Evolutionary conservation across 2,888 invertebrate genomes (phyloP), one percentile per base, ranked within the genome.

Genomic region (Drosophila tanythrix): DNA sequence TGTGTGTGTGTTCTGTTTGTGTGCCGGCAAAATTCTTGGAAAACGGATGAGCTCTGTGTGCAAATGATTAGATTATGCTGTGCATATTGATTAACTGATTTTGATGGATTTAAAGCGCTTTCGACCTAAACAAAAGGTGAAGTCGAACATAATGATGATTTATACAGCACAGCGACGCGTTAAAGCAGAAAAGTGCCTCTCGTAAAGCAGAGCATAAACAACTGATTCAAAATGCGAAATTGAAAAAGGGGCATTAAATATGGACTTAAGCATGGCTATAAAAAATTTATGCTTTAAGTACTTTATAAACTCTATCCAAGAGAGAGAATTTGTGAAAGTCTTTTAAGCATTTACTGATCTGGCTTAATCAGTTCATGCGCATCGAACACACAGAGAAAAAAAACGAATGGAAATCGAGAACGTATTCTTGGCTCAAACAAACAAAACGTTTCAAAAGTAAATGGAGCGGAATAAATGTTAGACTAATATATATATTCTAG

Each of bases 31-130:
- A 46, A 50, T 57, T 56, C 48, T 35, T 15, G 18, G 46, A 62
- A 56, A 55, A 31, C 15, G 40, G 18, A 38, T 52, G 11, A 38
- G 57, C 58, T 48, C 50, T 52, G 74, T 51, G 48, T 58, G 33
- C 50, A 43, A 63, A 31, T 60, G 53, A 70, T 67, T 67, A 29
- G 61, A 64, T 61, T 56, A 58, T 52, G n/a, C 33, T 38, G 60
- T 62, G 76, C 65, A 76, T 76, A 73, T 79, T 76, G 78, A 79
- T 79, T 73, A 73, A 64, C 68, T 55, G 55, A 66, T 65, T 61
- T 69, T 51, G 57, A 76, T 63, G 72, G 57, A 52, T 58, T 74
- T 73, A 68, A 67, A 60, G 43, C 58, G 74, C 35, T 27, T 38
- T 36, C n/a, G 58, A 59, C 38, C 74, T n/a, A 38, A 69, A 74